Conservation (phyloP, 2,113 vertebrate species). For the Platanista minor region DNA sequence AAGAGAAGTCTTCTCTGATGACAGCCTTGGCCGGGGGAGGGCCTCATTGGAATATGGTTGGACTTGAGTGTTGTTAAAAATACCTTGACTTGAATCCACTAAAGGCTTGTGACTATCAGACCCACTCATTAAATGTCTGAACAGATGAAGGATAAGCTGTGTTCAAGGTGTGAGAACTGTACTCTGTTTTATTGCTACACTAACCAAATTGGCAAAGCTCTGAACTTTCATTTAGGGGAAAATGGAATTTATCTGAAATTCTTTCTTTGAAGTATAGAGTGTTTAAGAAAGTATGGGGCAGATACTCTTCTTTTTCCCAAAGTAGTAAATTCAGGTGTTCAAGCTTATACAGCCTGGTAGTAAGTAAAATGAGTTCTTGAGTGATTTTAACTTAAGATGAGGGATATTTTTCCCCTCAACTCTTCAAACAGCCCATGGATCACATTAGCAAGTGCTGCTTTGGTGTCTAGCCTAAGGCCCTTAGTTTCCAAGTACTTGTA, state of each 20-base stretch:
- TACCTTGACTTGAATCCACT: background rate
- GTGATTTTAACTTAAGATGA: conserved; percentile 2
- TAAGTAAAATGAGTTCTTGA: conserved; percentile 6
- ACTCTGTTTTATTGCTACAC: background rate
- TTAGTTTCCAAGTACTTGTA: background rate
- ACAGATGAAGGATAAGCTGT: background rate
- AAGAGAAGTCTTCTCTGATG: background rate
- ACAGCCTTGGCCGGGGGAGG: background rate
- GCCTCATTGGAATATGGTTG: background rate
- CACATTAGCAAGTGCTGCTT: background rate
- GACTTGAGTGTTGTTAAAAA: background rate
- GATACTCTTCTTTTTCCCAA: background rate
- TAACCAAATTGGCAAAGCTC: background rate
- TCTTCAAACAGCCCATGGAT: background rate
- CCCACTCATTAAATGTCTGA: background rate
- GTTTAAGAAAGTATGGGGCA: background rate
- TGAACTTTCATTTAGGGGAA: background rate
- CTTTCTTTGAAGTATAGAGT: background rate
- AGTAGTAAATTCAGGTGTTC: background rate
- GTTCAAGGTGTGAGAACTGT: background rate
- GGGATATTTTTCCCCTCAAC: too few relatives aligned
- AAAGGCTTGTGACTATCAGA: background rate
- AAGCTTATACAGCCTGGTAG: background rate
- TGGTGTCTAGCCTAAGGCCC: background rate
- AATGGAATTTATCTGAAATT: background rate